phyloP scores from a whole-genome alignment of 2,797 vertebrate species.

The Echiichthys vipera region DNA sequence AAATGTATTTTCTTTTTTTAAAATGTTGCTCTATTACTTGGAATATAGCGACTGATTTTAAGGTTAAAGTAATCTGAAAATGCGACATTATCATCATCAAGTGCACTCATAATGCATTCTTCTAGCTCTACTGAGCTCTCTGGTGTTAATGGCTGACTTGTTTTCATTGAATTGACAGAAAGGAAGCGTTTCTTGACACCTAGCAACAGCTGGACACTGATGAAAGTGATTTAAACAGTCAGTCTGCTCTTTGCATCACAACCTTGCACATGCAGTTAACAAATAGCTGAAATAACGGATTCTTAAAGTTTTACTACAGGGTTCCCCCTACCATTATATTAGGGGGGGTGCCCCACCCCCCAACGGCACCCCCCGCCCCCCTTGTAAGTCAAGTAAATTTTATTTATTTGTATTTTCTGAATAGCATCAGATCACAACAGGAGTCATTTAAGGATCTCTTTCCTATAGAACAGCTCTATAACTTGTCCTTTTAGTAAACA shows the following conservation, averaged over 20 bases:
- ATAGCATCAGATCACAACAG: too few species aligned
- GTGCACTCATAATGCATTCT: conserved; percentile 12
- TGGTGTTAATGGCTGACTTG: neutral
- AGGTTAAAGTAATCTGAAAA: conserved; percentile 15
- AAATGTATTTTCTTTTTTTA: neutral
- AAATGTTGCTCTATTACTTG: conserved; percentile 2
- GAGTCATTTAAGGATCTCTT: too few species aligned
- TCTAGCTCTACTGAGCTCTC: conserved; percentile 9
- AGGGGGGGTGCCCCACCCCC: too few species aligned
- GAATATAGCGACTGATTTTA: too few species aligned
- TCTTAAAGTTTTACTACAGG: too few species aligned
- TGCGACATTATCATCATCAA: neutral
- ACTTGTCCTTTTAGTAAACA: too few species aligned
- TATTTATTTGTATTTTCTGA: too few species aligned
- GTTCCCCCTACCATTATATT: too few species aligned
- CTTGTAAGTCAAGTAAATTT: too few species aligned
- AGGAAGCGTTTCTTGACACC: conserved; percentile 7
- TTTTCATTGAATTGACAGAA: conserved; percentile 14
- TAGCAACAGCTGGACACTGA: neutral
- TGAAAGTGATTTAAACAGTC: neutral
- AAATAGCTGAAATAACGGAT: neutral
- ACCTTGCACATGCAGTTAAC: neutral
- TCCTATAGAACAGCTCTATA: too few species aligned
- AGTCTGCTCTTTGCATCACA: conserved; percentile 2
- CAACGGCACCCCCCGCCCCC: too few species aligned